Conservation (phyloP, 2,797 vertebrate species). For the Holocentrus rufus region DNA sequence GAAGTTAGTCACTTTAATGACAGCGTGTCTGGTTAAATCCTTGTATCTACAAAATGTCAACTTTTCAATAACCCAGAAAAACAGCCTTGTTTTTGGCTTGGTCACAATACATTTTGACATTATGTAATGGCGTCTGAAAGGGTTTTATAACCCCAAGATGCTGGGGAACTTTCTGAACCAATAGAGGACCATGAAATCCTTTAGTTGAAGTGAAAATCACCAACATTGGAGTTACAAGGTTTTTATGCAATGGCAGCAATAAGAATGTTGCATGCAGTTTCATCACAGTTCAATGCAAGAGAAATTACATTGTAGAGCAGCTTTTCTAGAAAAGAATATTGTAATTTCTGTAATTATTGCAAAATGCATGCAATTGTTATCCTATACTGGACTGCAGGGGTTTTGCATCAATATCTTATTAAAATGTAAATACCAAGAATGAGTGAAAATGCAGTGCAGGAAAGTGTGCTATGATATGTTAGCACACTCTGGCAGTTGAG, state of each 20-base stretch:
- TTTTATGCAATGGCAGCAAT: slow-evolving; percentile 9
- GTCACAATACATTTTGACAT: not conserved
- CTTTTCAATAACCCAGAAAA: too few species aligned
- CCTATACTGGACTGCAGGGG: slow-evolving; percentile 12
- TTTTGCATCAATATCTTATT: slow-evolving; percentile 32
- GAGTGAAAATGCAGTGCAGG: slow-evolving; percentile 11
- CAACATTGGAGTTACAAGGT: slow-evolving; percentile 15
- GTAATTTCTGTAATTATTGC: slow-evolving; percentile 38
- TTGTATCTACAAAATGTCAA: too few species aligned
- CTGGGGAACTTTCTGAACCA: too few species aligned
- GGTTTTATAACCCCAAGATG: slow-evolving; percentile 6
- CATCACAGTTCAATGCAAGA: slow-evolving; percentile 56
- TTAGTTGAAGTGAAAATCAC: slow-evolving; percentile 31
- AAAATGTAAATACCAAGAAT: slow-evolving; percentile 52
- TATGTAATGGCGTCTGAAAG: not conserved
- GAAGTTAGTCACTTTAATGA: not conserved
- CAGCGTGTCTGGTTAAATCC: too few species aligned
- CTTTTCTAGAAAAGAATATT: slow-evolving; percentile 9
- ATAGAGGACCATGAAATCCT: slow-evolving; percentile 26
- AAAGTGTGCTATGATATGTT: not conserved
- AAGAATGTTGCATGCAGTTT: slow-evolving; percentile 59
- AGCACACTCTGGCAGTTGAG: slow-evolving; percentile 31
- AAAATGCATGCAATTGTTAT: slow-evolving; percentile 31
- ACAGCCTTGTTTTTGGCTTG: not conserved
- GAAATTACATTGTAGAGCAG: slow-evolving; percentile 36